These are phyloP conservation scores for Gnathonemus echidnorhynchus DNA, from an alignment of 2,113 vertebrate species.

Conservation along the genomic window DNA sequence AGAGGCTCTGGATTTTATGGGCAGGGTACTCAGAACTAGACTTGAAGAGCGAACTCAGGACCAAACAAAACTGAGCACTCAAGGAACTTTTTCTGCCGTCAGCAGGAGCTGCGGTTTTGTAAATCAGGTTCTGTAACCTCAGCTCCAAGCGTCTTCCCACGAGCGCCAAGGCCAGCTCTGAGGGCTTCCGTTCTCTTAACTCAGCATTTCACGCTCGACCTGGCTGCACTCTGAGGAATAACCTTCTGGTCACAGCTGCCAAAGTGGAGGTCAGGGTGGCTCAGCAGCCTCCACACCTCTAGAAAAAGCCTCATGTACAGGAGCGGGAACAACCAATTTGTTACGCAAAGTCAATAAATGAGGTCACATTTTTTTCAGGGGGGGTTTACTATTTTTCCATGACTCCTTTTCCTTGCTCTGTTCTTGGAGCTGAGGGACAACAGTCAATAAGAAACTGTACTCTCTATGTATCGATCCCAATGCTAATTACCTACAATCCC, in stretches of 20 bases:
- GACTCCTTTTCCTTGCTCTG: neutral
- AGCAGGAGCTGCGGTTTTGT: neutral
- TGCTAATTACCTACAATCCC: constrained; percentile 2
- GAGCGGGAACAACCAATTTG: neutral
- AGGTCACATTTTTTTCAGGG: neutral
- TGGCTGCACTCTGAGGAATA: neutral
- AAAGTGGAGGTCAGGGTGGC: neutral
- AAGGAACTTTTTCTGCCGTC: neutral
- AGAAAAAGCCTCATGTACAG: neutral
- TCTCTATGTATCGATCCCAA: constrained; percentile 13
- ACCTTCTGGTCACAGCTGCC: neutral
- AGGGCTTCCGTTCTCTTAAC: neutral
- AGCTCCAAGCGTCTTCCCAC: neutral
- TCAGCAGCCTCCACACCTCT: neutral
- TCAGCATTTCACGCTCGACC: neutral
- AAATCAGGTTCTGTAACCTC: neutral
- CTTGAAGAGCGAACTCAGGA: neutral
- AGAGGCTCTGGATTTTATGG: neutral
- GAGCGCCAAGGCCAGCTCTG: neutral
- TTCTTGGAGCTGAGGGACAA: constrained; percentile 9
- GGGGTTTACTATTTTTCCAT: neutral
- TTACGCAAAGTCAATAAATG: constrained; percentile 11
- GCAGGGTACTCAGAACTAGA: neutral
- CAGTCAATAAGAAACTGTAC: constrained; percentile 33
- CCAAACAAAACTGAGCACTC: neutral